Evolutionary conservation across 2,797 vertebrate species (phyloP), one percentile per base, ranked within the genome.

Genomic region (Acipenser ruthenus): DNA sequence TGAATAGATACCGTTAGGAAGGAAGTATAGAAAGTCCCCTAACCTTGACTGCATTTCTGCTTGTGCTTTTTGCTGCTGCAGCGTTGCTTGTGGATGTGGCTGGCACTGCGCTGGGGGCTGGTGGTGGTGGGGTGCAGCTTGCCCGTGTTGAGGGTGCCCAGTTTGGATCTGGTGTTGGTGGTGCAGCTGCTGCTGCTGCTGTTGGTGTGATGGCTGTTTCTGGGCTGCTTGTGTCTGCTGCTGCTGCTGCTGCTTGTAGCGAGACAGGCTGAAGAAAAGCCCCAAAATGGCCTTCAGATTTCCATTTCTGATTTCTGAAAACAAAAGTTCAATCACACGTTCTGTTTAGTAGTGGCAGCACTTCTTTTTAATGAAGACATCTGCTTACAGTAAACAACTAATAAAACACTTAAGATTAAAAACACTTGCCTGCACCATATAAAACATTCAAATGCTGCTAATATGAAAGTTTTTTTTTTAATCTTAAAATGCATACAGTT

Each of bases 31-130:
- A 37, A 5, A 37, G 37, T 37, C 37, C 5, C 37, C 37, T 5
- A 86, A 98, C 96, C 96, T 98, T 89, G 96, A 98, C 84, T 99
- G 96, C 96, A 98, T 99, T 80, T 98, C 96, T 75, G 88, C 84
- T 82, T 96, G 95, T 71, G 91, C 88, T 93, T 91, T 92, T 77
- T 88, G 76, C 13, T 73, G 90, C 73, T 91, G 91, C 70, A 87
- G 87, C 10, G 76, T 63, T 2, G 77, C 74, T 51, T 78, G 82
- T 6, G 72, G 81, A 58, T 80, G 80, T 74, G 80, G 84, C 70
- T 88, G 88, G 81, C 87, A 84, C 72, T 65, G 72, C 6, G 50
- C 13, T 9, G 62, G 48, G 10, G n/a, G 48, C 10, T 23, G 66
- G 50, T 61, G 49, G 50, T 5, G 37, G 37, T 37, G 5, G 52